phyloP scores from a whole-genome alignment of 2,888 invertebrate species.

The Nysson spinosus region DNA sequence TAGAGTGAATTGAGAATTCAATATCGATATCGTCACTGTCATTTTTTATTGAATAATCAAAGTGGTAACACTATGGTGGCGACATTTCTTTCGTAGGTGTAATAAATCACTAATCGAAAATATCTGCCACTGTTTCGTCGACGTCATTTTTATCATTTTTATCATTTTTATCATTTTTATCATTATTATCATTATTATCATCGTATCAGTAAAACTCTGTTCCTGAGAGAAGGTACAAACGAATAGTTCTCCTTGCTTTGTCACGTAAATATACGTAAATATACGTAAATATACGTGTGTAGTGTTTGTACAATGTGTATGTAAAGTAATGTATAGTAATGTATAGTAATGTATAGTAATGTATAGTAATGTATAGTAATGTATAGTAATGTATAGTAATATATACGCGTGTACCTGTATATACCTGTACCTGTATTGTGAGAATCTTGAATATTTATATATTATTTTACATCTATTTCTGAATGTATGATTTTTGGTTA shows the following conservation, averaged over 20 bases:
- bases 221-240: constrained; percentile 57
- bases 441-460: constrained; percentile 44
- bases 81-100: constrained; percentile 61
- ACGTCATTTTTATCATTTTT: constrained; percentile 28
- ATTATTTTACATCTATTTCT: too few species aligned
- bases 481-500: too few species aligned
- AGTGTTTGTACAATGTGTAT: too few species aligned
- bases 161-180: constrained; percentile 1
- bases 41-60: constrained; percentile 71
- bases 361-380: too few species aligned
- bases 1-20: constrained; percentile 8
- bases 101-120: constrained; percentile 61
- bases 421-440: constrained; percentile 32
- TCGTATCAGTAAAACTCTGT: constrained; percentile 44
- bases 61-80: constrained; percentile 70
- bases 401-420: constrained; percentile 24
- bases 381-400: too few species aligned
- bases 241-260: constrained; percentile 25
- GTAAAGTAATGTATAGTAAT: too few species aligned
- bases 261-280: too few species aligned
- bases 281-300: too few species aligned
- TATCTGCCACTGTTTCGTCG: constrained; percentile 40
- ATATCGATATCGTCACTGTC: constrained; percentile 57
- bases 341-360: too few species aligned
- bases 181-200: constrained; percentile 18